Conservation (phyloP, 2,888 invertebrate genomes). For the Drosophila helvetica region DNA sequence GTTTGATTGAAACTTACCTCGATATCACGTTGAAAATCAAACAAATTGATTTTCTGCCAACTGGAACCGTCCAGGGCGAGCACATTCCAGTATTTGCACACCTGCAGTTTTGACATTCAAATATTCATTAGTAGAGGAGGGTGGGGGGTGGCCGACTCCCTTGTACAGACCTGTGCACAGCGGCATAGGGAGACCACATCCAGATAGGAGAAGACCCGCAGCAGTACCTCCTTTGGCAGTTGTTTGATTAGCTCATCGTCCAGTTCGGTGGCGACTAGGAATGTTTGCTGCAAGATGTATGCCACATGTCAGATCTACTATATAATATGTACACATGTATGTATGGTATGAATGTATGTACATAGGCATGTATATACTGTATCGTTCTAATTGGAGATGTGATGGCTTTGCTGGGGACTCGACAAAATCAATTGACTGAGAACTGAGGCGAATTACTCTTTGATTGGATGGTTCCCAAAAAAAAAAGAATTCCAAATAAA, state of each 20-base stretch:
- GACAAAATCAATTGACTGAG: constrained; percentile 49
- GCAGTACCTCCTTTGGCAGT: constrained; percentile 97
- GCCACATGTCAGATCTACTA: constrained; percentile 32
- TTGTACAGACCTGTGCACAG: constrained; percentile 91
- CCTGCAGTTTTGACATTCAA: constrained; percentile 81
- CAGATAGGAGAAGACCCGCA: constrained; percentile 97
- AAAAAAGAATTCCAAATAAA: constrained; percentile 6
- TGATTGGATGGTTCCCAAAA: constrained; percentile 30
- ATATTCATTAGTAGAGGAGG: constrained; percentile 31
- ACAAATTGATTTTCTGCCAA: constrained; percentile 99
- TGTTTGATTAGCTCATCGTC: constrained; percentile 86
- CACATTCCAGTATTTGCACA: constrained; percentile 96
- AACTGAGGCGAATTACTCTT: neutral
- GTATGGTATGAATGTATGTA: too few species aligned
- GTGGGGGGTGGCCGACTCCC: neutral
- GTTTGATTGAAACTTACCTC: constrained; percentile 87
- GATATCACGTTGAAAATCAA: constrained; percentile 99
- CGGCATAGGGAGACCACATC: constrained; percentile 98
- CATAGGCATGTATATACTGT: constrained; percentile 5
- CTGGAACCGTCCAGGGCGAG: constrained; percentile 99
- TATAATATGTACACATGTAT: constrained; percentile 7
- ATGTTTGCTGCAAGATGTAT: constrained; percentile 81
- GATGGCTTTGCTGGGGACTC: constrained; percentile 28
- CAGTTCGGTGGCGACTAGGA: constrained; percentile 83
- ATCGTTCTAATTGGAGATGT: constrained; percentile 20